Percentiles rank a stretch among this genome's conserved stretches.
Evolutionary conservation across 2,888 invertebrate species (phyloP).

Genomic region (Aleiodes testaceus): DNA sequence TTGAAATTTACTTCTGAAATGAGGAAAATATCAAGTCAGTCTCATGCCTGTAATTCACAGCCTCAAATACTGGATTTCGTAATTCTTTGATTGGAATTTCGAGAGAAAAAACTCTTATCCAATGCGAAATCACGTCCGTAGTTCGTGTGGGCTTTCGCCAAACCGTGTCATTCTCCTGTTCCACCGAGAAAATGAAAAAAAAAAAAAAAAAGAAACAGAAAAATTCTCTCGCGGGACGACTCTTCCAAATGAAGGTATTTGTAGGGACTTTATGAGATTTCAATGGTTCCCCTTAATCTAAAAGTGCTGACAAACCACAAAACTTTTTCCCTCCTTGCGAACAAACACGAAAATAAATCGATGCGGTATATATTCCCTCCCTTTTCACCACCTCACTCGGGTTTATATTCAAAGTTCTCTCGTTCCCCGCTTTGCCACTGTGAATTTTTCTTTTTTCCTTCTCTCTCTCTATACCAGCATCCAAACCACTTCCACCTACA

Average conservation of each 20-base stretch:
- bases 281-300: conserved; percentile 68
- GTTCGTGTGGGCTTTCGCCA: conserved; percentile 59
- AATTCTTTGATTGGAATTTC: no score
- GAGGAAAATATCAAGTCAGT: conserved; percentile 23
- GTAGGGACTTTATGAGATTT: conserved; percentile 70
- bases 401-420: conserved; percentile 70
- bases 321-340: conserved; percentile 67
- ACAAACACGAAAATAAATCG: conserved; percentile 73
- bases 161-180: conserved; percentile 40
- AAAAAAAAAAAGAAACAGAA: conserved; percentile 33
- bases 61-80: no score
- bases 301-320: conserved; percentile 73
- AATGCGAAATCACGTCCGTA: conserved; percentile 51
- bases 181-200: conserved; percentile 21
- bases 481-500: conserved; percentile 39
- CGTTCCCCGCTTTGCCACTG: conserved; percentile 13
- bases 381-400: conserved; percentile 56
- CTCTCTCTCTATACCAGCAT: conserved; percentile 46
- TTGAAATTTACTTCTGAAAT: conserved; percentile 60
- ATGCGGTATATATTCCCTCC: conserved; percentile 52
- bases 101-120: conserved; percentile 1
- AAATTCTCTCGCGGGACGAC: conserved; percentile 47
- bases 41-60: not conserved
- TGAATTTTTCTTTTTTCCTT: not conserved
- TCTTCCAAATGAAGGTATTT: conserved; percentile 68